Percentiles rank a stretch among this genome's conserved stretches.
These are phyloP conservation scores for Liodrosophila aerea DNA, from an alignment of 2,888 invertebrate species.

Conservation along the genomic window DNA sequence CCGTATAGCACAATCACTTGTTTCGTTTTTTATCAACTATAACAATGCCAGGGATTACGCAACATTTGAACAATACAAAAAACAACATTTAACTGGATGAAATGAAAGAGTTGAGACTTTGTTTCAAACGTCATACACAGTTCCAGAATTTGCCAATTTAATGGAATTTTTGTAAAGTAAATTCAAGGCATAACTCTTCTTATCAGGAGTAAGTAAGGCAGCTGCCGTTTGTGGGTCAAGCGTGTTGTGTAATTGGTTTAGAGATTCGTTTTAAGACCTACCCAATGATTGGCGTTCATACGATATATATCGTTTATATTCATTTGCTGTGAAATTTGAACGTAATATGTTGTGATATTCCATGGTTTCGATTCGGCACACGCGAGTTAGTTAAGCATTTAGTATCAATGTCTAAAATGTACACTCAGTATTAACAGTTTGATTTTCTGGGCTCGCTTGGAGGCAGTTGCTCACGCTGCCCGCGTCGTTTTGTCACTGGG, in stretches of 20 bases:
- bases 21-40: constrained; percentile 40
- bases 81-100: constrained; percentile 10
- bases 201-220: no score
- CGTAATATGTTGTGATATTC: constrained; percentile 63
- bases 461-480: constrained; percentile 70
- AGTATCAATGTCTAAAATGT: not conserved
- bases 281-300: constrained; percentile 77
- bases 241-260: constrained; percentile 33
- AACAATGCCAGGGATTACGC: constrained; percentile 30
- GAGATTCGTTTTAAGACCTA: constrained; percentile 65
- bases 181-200: no score
- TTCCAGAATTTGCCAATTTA: constrained; percentile 3
- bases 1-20: not conserved
- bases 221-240: constrained; percentile 6
- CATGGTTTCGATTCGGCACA: constrained; percentile 36
- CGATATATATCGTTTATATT: constrained; percentile 79
- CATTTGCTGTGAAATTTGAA: constrained; percentile 78
- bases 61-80: constrained; percentile 21
- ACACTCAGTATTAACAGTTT: constrained; percentile 11
- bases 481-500: constrained; percentile 77
- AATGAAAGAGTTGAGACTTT: constrained; percentile 1
- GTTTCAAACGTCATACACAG: constrained; percentile 23
- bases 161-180: constrained; percentile 22
- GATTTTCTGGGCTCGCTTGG: constrained; percentile 9
- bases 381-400: constrained; percentile 10